These are phyloP conservation scores for Serinus canaria DNA, from an alignment of 2,113 vertebrate genomes.

Conservation along the genomic window DNA sequence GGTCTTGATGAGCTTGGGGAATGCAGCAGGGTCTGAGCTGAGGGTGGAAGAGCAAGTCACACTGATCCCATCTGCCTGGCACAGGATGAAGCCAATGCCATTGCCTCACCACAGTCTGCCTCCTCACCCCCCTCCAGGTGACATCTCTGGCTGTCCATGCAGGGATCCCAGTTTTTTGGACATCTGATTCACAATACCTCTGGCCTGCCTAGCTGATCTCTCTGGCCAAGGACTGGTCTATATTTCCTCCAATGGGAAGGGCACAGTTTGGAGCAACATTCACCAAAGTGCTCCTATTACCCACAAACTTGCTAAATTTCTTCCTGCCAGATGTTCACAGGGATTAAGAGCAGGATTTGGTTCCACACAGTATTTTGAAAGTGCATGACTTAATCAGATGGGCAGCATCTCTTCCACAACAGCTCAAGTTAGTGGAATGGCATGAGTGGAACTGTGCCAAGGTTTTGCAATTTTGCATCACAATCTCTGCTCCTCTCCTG, in stretches of 20 bases:
- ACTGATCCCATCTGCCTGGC: background rate
- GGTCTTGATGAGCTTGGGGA: background rate
- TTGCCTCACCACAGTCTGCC: fast-evolving
- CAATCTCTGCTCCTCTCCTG: background rate
- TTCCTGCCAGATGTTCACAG: background rate
- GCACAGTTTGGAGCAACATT: background rate
- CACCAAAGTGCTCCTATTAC: background rate
- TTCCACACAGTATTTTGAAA: background rate
- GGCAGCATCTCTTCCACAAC: background rate
- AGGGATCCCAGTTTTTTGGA: background rate
- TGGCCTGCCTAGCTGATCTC: background rate
- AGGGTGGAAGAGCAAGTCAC: background rate
- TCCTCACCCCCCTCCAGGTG: background rate
- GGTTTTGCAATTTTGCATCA: background rate
- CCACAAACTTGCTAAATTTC: background rate
- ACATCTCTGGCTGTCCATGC: background rate
- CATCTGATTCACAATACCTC: background rate
- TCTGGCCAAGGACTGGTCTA: background rate
- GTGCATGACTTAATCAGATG: background rate
- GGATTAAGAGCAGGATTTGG: background rate
- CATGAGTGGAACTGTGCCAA: background rate
- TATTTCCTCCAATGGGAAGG: background rate
- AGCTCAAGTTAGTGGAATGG: background rate
- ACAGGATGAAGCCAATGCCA: background rate
- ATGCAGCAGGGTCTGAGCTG: background rate